Conservation (phyloP, 2,797 vertebrate species). For the Apogon talboti region DNA sequence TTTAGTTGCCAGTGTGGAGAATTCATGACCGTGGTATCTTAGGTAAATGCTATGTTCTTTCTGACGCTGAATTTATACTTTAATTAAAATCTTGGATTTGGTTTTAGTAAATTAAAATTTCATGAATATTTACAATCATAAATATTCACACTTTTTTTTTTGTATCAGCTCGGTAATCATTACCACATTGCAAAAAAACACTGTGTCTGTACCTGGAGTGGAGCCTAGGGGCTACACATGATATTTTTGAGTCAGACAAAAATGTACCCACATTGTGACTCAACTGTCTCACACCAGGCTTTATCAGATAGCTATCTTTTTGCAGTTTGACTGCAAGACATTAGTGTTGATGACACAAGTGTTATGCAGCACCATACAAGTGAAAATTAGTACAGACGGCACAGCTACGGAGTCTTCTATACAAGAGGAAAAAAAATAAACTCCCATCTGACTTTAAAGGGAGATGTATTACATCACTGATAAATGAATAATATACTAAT, state of each 20-base stretch:
- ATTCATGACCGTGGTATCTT: neutral
- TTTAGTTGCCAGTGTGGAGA: slow-evolving; percentile 15
- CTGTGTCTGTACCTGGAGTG: neutral
- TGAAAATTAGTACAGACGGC: no score
- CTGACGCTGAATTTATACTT: neutral
- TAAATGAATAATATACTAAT: neutral
- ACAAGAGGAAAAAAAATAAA: no score
- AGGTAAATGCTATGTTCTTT: neutral
- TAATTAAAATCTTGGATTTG: neutral
- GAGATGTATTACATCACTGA: neutral
- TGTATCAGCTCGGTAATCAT: neutral
- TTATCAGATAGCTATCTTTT: neutral
- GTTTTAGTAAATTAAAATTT: no score
- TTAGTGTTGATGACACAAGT: no score
- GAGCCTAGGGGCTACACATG: neutral
- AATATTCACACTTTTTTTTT: neutral
- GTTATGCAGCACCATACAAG: no score
- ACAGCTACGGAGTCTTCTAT: no score
- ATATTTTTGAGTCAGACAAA: neutral
- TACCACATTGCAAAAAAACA: neutral
- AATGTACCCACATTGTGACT: neutral
- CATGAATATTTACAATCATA: no score
- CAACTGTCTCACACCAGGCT: neutral
- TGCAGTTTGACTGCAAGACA: no score
- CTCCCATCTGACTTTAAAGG: neutral